A percentile compares a stretch with the other conserved stretches of the same genome.
Conservation (phyloP, 1,140 invertebrate genomes). For the Dendrolimus punctatus region DNA sequence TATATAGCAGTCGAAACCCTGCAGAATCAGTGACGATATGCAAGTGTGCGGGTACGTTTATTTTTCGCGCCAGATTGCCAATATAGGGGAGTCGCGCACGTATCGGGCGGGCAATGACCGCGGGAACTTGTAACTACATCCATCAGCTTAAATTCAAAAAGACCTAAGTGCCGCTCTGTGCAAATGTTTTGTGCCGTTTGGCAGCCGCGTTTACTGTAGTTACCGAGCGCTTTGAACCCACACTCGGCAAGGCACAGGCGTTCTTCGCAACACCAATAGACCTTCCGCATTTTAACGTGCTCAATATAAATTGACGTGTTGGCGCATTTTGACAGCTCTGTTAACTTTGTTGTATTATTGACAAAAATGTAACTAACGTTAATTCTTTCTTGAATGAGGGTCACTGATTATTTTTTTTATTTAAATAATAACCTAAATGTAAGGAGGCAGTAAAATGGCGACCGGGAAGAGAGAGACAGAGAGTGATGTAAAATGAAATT, state of each 20-base stretch:
- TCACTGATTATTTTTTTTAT: too few species aligned
- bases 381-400: too few species aligned
- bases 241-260: constrained; percentile 26
- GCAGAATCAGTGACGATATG: neutral
- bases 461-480: too few species aligned
- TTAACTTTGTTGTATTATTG: neutral
- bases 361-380: too few species aligned
- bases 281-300: constrained; percentile 35
- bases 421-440: too few species aligned
- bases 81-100: constrained; percentile 61
- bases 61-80: constrained; percentile 59
- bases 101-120: constrained; percentile 61
- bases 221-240: constrained; percentile 48
- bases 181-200: constrained; percentile 22
- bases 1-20: neutral
- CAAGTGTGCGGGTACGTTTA: constrained; percentile 21
- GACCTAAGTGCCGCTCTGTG: constrained; percentile 26
- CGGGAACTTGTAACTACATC: constrained; percentile 68
- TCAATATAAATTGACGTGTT: constrained; percentile 3
- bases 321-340: neutral
- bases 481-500: too few species aligned
- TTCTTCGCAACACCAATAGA: constrained; percentile 41
- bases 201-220: constrained; percentile 1
- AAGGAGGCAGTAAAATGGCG: too few species aligned
- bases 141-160: constrained; percentile 24